Conservation (phyloP, 2,113 vertebrate species). For the Bubo scandiacus region DNA sequence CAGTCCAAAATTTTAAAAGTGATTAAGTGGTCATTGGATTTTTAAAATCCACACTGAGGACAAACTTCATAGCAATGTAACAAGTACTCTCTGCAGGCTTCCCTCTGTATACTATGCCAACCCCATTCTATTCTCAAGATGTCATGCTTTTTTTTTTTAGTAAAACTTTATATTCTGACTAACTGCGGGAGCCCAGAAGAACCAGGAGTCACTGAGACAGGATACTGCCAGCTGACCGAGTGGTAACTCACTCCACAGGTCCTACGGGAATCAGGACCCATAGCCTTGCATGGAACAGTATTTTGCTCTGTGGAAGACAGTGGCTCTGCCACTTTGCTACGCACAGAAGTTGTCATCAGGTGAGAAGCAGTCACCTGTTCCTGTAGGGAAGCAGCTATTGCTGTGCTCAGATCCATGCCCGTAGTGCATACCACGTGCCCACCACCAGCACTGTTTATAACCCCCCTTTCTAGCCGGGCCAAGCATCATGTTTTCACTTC, state of each 20-base stretch:
- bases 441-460: fast-evolving
- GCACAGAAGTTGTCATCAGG: background rate
- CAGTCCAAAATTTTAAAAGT: no score
- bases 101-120: no score
- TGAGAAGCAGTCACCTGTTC: background rate
- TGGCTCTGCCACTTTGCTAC: background rate
- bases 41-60: background rate
- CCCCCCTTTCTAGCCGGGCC: background rate
- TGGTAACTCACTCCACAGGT: background rate
- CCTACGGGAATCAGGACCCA: background rate
- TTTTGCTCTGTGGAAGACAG: background rate
- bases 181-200: background rate
- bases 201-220: background rate
- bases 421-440: background rate
- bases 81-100: background rate
- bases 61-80: background rate
- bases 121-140: background rate
- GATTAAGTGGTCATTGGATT: fast-evolving
- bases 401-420: background rate
- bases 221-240: background rate
- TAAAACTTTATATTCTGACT: background rate
- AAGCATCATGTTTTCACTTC: background rate
- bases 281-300: fast-evolving
- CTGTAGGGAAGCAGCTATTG: background rate
- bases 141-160: background rate